Evolutionary conservation across 2,888 invertebrate species (phyloP), one percentile per base, ranked within the genome.

Genomic region (Noctua pronuba): DNA sequence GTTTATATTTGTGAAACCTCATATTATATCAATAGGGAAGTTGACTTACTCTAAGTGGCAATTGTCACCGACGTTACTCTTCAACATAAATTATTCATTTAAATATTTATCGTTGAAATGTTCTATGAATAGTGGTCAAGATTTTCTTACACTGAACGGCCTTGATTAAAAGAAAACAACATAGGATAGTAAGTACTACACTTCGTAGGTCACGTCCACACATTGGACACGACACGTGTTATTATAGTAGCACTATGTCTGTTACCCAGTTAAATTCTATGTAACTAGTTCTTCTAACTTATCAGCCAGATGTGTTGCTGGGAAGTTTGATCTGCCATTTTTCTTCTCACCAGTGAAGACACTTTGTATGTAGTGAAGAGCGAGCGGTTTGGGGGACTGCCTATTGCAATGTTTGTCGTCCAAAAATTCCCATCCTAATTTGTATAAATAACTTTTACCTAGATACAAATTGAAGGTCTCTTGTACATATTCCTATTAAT

Each of bases 71-170:
- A 60, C 60, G 65, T 62, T 52, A 69, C 65, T 52, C 70, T 77
- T 84, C 31, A 69, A 80, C 41, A 75, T 31, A 5, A 52, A 70
- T 81, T 84, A 75, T 62, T 31, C 2, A 67, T 62, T 46, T 70
- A 38, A 84, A 84, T 85, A 82, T 82, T 84, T 82, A 73, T 31
- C 44, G 16, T 69, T 55, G 28, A 62, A 41, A 52, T 69, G 38
- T 35, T 58, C 64, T 41, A 65, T 76, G 60, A 62, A 72, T 65
- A 58, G 38, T 41, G 55, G 60, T 49, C n/a, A 24, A n/a, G 21
- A 35, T 60, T 35, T 52, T 35, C 11, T 64, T 58, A n/a, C 21
- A 58, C 35, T 58, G 55, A 49, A 65, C 44, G 69, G 44, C 80
- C 49, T 65, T 68, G 44, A 62, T 41, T n/a, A 6, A 31, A 31